phyloP scores from a whole-genome alignment of 2,113 vertebrate species.

The Actenoides lindsayi region DNA sequence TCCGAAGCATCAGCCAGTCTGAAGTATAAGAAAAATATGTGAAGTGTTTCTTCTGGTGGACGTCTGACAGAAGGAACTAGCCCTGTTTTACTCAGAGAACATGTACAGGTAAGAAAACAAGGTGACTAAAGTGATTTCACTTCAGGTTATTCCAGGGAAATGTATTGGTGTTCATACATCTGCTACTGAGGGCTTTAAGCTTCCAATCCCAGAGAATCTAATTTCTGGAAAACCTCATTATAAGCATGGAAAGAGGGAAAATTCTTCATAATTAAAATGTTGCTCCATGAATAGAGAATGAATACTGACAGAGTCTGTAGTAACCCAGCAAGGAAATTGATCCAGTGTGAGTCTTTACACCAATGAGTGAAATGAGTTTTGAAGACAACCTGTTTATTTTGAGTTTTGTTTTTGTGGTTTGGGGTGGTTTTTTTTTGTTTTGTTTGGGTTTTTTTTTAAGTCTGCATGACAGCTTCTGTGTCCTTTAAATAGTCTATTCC shows the following conservation, averaged over 20 bases:
- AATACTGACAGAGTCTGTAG: background rate
- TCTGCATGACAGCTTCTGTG: background rate
- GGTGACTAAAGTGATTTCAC: background rate
- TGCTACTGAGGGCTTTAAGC: background rate
- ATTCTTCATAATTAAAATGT: background rate
- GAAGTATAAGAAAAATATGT: background rate
- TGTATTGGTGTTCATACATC: background rate
- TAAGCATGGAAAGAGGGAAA: background rate
- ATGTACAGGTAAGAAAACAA: background rate
- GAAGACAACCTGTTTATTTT: background rate
- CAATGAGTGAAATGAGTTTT: background rate
- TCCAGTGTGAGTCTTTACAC: background rate
- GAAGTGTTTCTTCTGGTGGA: background rate
- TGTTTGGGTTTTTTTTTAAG: background rate
- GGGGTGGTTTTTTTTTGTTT: background rate
- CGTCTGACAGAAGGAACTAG: background rate
- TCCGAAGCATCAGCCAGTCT: background rate
- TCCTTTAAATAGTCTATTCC: background rate
- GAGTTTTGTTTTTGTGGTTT: background rate
- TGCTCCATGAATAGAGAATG: background rate
- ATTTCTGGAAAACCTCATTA: background rate
- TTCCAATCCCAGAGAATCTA: background rate
- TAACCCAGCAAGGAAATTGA: background rate
- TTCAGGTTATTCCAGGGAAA: background rate
- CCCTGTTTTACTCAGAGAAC: background rate